Base-by-base conservation (phyloP, 2,797 vertebrate species). In the Sebastes hubbsi region DNA sequence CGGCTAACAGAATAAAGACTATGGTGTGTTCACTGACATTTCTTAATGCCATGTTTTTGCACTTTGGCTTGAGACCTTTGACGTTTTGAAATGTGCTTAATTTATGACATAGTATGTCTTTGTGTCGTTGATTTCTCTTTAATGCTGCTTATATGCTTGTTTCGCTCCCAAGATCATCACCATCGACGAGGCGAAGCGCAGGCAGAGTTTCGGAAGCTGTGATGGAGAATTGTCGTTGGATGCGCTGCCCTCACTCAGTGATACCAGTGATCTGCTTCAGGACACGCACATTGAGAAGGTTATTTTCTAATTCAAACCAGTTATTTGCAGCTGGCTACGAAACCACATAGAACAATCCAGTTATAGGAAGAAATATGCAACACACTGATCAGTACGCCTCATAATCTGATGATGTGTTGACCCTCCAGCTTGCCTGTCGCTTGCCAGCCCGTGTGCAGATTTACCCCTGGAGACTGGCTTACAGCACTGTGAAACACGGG, bases 401-500 rank as follows among this genome's bases (percentile, higher is more conserved):
- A 4, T 38, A 29, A 68, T 73, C 11, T 63, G 29, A 68, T 70
- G 0, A 22, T 69, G n/a, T 65, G 27, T 66, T 18, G 55, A 42
- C 63, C 75, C 56, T 73, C 74, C 91, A 99, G 99, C 96, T 99
- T 58, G 96, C 96, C 72, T 96, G 93, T 52, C 90, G 96, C 82
- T 89, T 99, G 91, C 99, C 98, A 0, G 97, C 98, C n/a, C 96
- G 99, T 25, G 97, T 98, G 77, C 98, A 99, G 88, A 98, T 97
- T 11, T 98, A 99, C 88, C 97, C 95, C 0, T 99, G 99, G 99
- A 96, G 92, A 77, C 95, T 99, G 61, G 94, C 93, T 0, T 99
- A 99, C 88, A 99, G 99, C 90, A 99, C 98, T 0, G 95, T 96
- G 86, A 96, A 96, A 63, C 97, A 99, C 0, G 99, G 99, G 4